Evolutionary conservation across 53 echinoderm and acorn worm genomes (phyloP).

Genomic region (Temnopleurus reevesii): DNA sequence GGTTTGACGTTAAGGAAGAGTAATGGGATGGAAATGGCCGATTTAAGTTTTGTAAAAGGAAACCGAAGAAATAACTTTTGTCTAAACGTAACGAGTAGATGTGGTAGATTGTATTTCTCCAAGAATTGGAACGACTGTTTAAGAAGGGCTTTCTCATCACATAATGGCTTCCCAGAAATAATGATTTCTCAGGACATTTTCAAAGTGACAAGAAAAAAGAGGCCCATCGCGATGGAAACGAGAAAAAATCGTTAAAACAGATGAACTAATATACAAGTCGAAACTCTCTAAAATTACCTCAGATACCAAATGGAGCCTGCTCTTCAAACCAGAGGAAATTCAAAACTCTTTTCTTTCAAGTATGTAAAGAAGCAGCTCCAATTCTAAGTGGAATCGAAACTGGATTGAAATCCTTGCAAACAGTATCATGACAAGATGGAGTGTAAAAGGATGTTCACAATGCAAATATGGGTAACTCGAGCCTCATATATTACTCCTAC

Average conservation of each 20-base stretch:
- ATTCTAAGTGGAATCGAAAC: conserved; percentile 54
- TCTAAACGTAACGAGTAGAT: not conserved
- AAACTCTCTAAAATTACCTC: not conserved
- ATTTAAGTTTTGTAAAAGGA: not conserved
- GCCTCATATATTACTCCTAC: not conserved
- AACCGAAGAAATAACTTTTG: not conserved
- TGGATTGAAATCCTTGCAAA: conserved; percentile 49
- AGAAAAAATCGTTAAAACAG: conserved; percentile 23
- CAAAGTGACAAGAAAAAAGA: conserved; percentile 10
- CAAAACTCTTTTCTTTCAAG: not conserved
- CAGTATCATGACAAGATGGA: conserved; percentile 49
- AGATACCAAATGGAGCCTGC: not conserved
- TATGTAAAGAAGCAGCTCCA: not conserved
- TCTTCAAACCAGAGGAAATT: not conserved
- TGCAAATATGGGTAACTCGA: conserved; percentile 53
- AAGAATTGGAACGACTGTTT: not conserved
- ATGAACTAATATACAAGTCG: conserved; percentile 3
- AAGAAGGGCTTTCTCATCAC: not conserved
- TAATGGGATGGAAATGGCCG: not conserved
- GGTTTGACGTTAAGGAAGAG: not conserved
- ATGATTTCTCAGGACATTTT: conserved; percentile 17
- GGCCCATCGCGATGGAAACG: not conserved
- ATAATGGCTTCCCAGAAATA: conserved; percentile 13
- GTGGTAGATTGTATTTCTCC: not conserved
- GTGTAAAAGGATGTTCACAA: conserved; percentile 22